Percentiles rank a stretch among this genome's conserved stretches.
Evolutionary conservation across 2,888 invertebrate species (phyloP).

Genomic region (Lottia scabra): DNA sequence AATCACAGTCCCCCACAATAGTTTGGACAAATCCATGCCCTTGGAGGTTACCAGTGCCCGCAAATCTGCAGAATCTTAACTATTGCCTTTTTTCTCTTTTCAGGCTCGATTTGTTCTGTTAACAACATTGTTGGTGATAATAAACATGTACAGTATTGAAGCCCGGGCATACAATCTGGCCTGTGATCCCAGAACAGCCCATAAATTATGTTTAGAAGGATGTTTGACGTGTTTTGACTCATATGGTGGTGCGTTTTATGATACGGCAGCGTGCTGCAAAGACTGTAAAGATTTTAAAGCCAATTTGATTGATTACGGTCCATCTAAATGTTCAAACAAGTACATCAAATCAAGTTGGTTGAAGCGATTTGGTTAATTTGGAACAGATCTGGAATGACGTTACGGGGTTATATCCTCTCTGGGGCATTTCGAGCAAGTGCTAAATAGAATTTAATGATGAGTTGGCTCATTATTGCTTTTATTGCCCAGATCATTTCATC

Average conservation of each 20-base stretch:
- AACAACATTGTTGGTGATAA: background rate
- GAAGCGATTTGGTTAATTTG: slow-evolving; percentile 24
- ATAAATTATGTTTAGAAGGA: slow-evolving; percentile 31
- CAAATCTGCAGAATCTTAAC: no score
- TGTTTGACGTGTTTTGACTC: slow-evolving; percentile 34
- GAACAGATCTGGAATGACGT: no score
- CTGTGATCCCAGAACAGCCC: slow-evolving; percentile 30
- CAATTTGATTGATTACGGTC: slow-evolving; percentile 34
- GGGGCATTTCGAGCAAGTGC: no score
- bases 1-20: no score
- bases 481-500: no score
- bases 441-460: no score
- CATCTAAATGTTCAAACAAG: slow-evolving; percentile 27
- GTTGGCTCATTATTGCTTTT: no score
- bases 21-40: no score
- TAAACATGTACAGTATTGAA: background rate
- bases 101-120: slow-evolving; percentile 1
- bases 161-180: slow-evolving; percentile 19
- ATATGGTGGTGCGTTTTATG: slow-evolving; percentile 32
- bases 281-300: slow-evolving; percentile 29
- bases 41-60: no score
- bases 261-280: slow-evolving; percentile 35
- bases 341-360: slow-evolving; percentile 34
- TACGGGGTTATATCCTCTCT: no score
- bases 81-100: background rate